Evolutionary conservation across 2,888 invertebrate genomes (phyloP), one percentile per base, ranked within the genome.

Genomic region (Cephalotes varians): DNA sequence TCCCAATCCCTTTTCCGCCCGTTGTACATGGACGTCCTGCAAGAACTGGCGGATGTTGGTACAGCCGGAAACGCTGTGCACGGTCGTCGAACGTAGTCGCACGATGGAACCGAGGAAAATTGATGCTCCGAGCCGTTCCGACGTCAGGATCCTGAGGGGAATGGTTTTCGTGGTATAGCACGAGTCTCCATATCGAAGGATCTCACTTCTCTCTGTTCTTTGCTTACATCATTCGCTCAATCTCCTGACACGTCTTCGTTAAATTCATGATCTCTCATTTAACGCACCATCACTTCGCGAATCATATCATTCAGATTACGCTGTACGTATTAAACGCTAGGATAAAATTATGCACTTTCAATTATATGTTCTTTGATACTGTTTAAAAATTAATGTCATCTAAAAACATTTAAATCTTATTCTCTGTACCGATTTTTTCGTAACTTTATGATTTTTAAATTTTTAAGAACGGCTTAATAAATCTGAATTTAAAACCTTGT

Each of bases 1-100:
- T 58, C 88, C 81, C 87, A 87, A 87, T 88, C 88, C 85, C 86
- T 85, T 85, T 85, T 86, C 79, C 85, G 88, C 85, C 81, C 83
- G 86, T 84, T 86, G 84, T 88, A 81, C 84, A 83, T 82, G 82
- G 87, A n/a, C 84, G 86, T 85, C 82, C 84, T 83, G 81, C 77
- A 87, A 84, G 82, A 76, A 74, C 77, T 73, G 58, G 85, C 87
- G 88, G 88, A 88, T 88, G 88, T 81, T 82, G 84, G 69, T 82
- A 81, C 74, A 85, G 82, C 65, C 83, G 86, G 87, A 88, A 90
- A 90, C 76, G 84, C 84, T 83, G 77, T 72, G 84, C 73, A 84
- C 77, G 85, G 54, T 83, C 87, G 86, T 87, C 89, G 88, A 86
- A 87, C 88, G 83, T 69, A 87, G 81, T 85, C 86, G 81, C 84